Percentiles rank a stretch among this genome's conserved stretches.
Evolutionary conservation across 2,113 vertebrate genomes (phyloP).

Genomic region (Myocastor coypus): DNA sequence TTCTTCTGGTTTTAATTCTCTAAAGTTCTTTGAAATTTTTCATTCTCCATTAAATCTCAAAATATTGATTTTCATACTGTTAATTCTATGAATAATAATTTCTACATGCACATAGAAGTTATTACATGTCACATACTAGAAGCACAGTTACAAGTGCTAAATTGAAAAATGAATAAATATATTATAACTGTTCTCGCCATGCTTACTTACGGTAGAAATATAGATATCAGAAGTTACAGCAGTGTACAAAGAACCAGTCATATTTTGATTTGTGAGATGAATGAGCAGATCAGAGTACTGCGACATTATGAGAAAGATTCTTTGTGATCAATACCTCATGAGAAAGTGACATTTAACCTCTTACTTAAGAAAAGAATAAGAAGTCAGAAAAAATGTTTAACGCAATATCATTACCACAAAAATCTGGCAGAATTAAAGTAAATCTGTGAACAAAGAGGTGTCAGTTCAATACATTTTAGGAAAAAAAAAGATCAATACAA

Average conservation of each 20-base stretch:
- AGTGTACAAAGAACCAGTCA: neutral
- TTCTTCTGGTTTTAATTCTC: neutral
- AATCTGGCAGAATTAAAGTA: neutral
- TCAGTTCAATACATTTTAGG: neutral
- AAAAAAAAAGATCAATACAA: neutral
- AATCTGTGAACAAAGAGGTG: neutral
- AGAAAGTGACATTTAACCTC: neutral
- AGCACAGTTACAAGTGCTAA: neutral
- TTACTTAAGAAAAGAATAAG: conserved; percentile 21
- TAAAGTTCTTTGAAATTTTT: neutral
- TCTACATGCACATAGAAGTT: neutral
- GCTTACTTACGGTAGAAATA: neutral
- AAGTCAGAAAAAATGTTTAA: neutral
- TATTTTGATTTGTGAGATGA: neutral
- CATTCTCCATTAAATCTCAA: neutral
- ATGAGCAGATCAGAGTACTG: neutral
- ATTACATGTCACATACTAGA: neutral
- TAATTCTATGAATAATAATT: neutral
- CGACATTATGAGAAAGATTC: neutral
- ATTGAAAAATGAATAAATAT: neutral
- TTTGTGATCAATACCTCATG: neutral
- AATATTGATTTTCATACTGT: neutral
- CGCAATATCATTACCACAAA: neutral
- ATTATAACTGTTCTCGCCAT: neutral
- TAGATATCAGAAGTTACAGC: neutral